Evolutionary conservation across 1,140 invertebrate genomes (phyloP).

Genomic region (Olivierus martensii): DNA sequence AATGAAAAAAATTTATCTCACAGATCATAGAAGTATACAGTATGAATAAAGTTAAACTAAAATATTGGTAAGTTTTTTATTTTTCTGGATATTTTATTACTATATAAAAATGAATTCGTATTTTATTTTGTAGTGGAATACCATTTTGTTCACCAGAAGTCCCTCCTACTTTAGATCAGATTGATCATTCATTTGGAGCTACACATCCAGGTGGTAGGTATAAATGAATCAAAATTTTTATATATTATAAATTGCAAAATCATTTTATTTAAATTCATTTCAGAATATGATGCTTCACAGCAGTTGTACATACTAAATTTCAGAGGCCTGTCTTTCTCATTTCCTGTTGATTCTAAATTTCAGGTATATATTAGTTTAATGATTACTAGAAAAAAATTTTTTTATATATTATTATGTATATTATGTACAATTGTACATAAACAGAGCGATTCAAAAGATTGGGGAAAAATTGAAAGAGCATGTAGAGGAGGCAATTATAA

Average conservation of each 20-base stretch:
- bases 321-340: slow-evolving; percentile 86
- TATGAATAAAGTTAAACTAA: slow-evolving; percentile 81
- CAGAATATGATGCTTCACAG: slow-evolving; percentile 79
- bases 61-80: slow-evolving; percentile 79
- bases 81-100: too few relatives aligned
- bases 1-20: slow-evolving; percentile 21
- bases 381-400: too few relatives aligned
- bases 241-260: too few relatives aligned
- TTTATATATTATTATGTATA: too few relatives aligned
- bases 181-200: slow-evolving; percentile 94
- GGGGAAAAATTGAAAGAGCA: too few relatives aligned
- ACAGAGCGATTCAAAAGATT: too few relatives aligned
- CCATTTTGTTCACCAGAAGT: slow-evolving; percentile 92
- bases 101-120: too few relatives aligned
- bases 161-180: slow-evolving; percentile 87
- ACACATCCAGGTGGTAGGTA: slow-evolving; percentile 69
- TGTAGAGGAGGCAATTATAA: too few relatives aligned
- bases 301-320: slow-evolving; percentile 90
- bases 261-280: too few relatives aligned
- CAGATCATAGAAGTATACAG: slow-evolving; percentile 89
- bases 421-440: too few relatives aligned
- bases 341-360: slow-evolving; percentile 86
- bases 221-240: neutral
- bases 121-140: slow-evolving; percentile 62
- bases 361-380: too few relatives aligned